Percentiles rank a stretch among this genome's conserved stretches.
Evolutionary conservation across 92 coral and sea anemone genomes (phyloP).

Genomic region (Umimayanthus kanabou): DNA sequence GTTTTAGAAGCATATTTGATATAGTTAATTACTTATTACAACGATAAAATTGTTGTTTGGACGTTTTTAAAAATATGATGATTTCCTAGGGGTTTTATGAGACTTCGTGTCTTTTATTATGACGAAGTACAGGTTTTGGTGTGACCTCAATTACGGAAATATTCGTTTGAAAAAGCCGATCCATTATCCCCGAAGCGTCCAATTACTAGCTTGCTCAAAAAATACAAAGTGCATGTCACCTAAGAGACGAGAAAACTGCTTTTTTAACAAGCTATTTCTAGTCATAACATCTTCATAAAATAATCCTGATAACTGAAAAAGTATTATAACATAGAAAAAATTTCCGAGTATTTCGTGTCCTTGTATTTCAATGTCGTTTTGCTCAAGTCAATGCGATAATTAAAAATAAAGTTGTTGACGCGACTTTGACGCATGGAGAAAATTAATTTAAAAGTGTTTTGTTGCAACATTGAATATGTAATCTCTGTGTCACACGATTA

Average conservation of each 20-base stretch:
- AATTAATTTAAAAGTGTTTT: background rate
- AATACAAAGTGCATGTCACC: background rate
- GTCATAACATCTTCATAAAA: background rate
- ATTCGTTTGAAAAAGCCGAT: background rate
- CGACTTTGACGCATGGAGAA: background rate
- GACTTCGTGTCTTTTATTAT: background rate
- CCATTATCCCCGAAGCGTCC: background rate
- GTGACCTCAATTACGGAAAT: background rate
- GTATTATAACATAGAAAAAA: background rate
- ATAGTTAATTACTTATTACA: background rate
- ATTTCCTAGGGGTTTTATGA: background rate
- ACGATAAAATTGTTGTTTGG: background rate
- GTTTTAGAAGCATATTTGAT: background rate
- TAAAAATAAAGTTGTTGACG: background rate
- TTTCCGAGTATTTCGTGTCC: background rate
- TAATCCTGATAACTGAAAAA: background rate
- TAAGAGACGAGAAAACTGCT: background rate
- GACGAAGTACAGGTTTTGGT: background rate
- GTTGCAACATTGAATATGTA: background rate
- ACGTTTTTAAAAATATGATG: background rate
- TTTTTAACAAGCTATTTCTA: background rate
- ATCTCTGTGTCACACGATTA: background rate
- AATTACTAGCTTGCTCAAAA: background rate
- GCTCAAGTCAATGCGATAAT: background rate
- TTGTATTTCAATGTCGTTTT: background rate